Conservation (phyloP, 2,888 invertebrate genomes). For the Acrocera orbiculus region DNA sequence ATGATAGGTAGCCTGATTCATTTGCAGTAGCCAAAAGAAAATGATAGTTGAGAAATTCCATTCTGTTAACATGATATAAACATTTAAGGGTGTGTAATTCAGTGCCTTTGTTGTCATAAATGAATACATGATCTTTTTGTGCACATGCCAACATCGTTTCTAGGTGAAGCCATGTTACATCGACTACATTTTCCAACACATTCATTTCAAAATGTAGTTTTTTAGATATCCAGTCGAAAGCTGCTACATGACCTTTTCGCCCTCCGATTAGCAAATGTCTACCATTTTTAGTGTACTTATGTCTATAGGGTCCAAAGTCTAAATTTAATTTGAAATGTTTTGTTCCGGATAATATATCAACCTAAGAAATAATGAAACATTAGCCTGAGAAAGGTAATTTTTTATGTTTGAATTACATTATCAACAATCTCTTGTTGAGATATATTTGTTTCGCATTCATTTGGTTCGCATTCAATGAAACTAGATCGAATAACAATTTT, state of each 20-base stretch:
- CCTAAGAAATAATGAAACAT: too few relatives aligned
- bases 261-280: slow-evolving; percentile 75
- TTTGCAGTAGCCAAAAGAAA: slow-evolving; percentile 76
- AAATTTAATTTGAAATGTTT: slow-evolving; percentile 66
- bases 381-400: too few relatives aligned
- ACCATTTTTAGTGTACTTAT: slow-evolving; percentile 66
- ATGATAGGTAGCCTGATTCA: slow-evolving; percentile 63
- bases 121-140: slow-evolving; percentile 89
- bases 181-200: slow-evolving; percentile 89
- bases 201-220: slow-evolving; percentile 86
- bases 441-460: too few relatives aligned
- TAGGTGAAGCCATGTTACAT: slow-evolving; percentile 82
- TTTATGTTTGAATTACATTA: too few relatives aligned
- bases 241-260: slow-evolving; percentile 79
- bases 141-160: slow-evolving; percentile 97
- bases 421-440: too few relatives aligned
- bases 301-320: slow-evolving; percentile 67
- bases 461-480: too few relatives aligned
- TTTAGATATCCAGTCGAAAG: slow-evolving; percentile 96
- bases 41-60: slow-evolving; percentile 96
- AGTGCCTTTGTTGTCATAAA: slow-evolving; percentile 94
- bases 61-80: slow-evolving; percentile 54
- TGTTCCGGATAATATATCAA: slow-evolving; percentile 79
- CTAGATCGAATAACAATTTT: too few relatives aligned
- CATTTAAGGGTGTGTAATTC: slow-evolving; percentile 91